Base-by-base conservation (phyloP, 2,888 invertebrate species). In the Andrena bucephala region DNA sequence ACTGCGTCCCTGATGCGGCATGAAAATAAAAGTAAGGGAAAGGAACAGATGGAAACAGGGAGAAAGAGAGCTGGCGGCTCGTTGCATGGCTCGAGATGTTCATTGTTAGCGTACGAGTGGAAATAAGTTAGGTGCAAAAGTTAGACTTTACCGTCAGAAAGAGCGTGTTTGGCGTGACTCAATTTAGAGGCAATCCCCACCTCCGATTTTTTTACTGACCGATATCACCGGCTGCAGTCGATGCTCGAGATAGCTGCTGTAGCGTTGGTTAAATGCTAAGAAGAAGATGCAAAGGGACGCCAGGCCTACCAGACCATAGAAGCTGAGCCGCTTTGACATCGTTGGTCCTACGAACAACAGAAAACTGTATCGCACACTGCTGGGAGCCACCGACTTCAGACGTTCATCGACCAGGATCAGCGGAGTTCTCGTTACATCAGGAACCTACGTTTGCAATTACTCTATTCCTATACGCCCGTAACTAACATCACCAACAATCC, bases 251-350 rank as follows among this genome's bases (percentile, higher is more conserved):
- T 93, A 93, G 90, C 91, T 92, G 87, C 89, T 92, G 88, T 92
- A 93, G 57, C 91, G 93, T 81, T 93, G 94, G 89, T 92, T 93
- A 85, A 94, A 91, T 27, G 92, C 92, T 81, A 94, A 82, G 89
- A 94, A 92, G 86, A 93, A 93, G 84, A 94, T 92, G 91, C 93
- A 94, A 85, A 94, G 83, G 70, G 93, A 93, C 83, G 90, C 92
- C 87, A 94, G 90, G 86, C 91, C 91, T 85, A 94, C 89, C 85
- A 94, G 90, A 87, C 92, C 92, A 86, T 93, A 94, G 86, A 94
- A 94, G 81, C 93, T 92, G 83, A 93, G 87, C 77, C 90, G 91
- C 87, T 92, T 93, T 69, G 93, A 93, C 91, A 93, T 92, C 89
- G 89, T 92, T 84, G 89, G 82, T 90, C 91, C 92, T 93, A 8